These are phyloP conservation scores for Cyprinus carpio DNA, from an alignment of 2,113 vertebrate genomes.

Conservation along the genomic window DNA sequence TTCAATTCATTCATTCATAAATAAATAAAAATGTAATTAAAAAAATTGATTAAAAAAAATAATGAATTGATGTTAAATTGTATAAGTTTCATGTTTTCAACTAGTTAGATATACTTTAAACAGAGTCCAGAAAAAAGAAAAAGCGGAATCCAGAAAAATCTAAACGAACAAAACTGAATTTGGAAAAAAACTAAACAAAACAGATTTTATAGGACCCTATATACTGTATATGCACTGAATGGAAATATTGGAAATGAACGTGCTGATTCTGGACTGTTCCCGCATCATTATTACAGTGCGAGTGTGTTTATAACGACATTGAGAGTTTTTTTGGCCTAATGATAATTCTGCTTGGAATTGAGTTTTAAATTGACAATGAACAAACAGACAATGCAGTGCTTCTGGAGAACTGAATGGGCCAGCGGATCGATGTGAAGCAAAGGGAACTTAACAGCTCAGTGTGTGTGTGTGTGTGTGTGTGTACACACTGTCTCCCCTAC, in stretches of 20 bases:
- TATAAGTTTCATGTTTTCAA: too few relatives aligned
- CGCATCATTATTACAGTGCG: not conserved
- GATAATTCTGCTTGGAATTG: slow-evolving; percentile 7
- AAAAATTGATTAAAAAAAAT: too few relatives aligned
- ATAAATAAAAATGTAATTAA: too few relatives aligned
- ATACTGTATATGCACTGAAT: not conserved
- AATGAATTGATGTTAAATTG: too few relatives aligned
- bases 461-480: not conserved
- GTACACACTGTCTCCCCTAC: not conserved
- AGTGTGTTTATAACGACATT: not conserved
- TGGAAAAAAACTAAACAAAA: too few relatives aligned
- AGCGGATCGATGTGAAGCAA: not conserved
- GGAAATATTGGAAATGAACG: not conserved
- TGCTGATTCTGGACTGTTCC: not conserved
- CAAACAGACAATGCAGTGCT: not conserved
- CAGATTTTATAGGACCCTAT: too few relatives aligned
- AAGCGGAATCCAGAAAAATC: too few relatives aligned
- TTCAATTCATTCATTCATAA: too few relatives aligned
- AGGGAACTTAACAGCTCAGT: not conserved
- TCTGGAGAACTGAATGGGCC: not conserved
- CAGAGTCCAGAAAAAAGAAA: too few relatives aligned
- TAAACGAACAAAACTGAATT: too few relatives aligned
- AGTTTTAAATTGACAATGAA: not conserved
- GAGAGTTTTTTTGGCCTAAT: not conserved
- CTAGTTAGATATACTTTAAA: too few relatives aligned